These are phyloP conservation scores for Trichopria drosophilae DNA, from an alignment of 2,888 invertebrate genomes.

Conservation along the genomic window DNA sequence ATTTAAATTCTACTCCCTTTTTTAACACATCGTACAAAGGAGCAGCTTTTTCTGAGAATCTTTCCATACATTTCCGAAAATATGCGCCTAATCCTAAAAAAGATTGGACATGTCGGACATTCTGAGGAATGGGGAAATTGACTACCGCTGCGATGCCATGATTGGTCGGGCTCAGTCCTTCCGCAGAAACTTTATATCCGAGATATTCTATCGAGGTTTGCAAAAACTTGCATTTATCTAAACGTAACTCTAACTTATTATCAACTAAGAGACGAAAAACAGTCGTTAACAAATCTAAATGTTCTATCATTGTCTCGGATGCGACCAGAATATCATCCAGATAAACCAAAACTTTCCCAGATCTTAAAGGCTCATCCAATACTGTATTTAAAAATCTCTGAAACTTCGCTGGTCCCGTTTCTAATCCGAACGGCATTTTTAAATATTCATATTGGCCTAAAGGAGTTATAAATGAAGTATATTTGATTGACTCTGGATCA, in stretches of 20 bases:
- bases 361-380: constrained; percentile 1
- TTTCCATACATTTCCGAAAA: constrained; percentile 35
- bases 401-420: too few species aligned
- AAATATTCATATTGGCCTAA: too few species aligned
- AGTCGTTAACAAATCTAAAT: constrained; percentile 7
- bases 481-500: too few species aligned
- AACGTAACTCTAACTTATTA: constrained; percentile 25
- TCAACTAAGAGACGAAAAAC: constrained; percentile 9
- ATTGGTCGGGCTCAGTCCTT: constrained; percentile 33
- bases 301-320: constrained; percentile 7
- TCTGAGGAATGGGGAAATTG: constrained; percentile 33
- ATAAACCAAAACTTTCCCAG: neutral
- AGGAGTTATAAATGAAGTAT: too few species aligned
- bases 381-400: constrained; percentile 13
- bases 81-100: constrained; percentile 41
- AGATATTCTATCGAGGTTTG: constrained; percentile 28
- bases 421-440: too few species aligned
- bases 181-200: constrained; percentile 32
- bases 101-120: constrained; percentile 35
- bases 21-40: neutral
- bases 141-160: constrained; percentile 33
- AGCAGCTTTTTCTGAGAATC: too few species aligned
- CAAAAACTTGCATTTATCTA: constrained; percentile 29
- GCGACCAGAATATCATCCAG: constrained; percentile 8
- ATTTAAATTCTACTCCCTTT: neutral